Evolutionary conservation across 2,113 vertebrate species (phyloP), one percentile per base, ranked within the genome.

Genomic region (Coturnix japonica): DNA sequence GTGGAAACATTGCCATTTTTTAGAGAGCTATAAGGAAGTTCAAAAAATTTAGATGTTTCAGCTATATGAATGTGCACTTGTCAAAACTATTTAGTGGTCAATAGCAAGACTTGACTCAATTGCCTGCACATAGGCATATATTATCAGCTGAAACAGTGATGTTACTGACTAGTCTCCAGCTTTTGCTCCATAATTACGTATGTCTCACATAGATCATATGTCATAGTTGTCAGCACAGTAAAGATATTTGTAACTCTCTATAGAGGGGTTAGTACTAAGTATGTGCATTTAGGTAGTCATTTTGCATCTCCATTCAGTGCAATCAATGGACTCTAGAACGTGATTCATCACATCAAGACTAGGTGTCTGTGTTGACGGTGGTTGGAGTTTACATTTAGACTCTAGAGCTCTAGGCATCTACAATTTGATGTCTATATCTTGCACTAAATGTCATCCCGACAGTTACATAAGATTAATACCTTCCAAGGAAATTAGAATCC

Each of bases 281-380:
- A 66, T 76, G 66, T 72, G 65, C 53, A 15, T 71, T 72, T 67
- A 59, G 30, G 56, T 41, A 71, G 51, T 77, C 82, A 41, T 77
- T 91, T 74, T 31, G 3, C 37, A 74, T 80, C 33, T 83, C 31
- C 66, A 6, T 1, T 82, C 76, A 85, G 70, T 74, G 49, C 30
- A 70, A 21, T 67, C 69, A 88, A 26, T 83, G 19, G 26, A 82
- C 4, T 54, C 35, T 66, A 54, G 51, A 77, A 93, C 73, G 37
- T 28, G 79, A 89, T 53, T 87, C 14, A 89, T 86, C 22, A 75
- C 57, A 81, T 79, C 47, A 84, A 71, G 13, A 31, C 31, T 33
- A 60, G 57, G 7, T 79, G 20, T 64, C 37, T 59, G 16, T 53
- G 60, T 19, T 73, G 75, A 25, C 39, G 19, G 16, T 28, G 53